phyloP scores from a whole-genome alignment of 2,113 vertebrate species.

The Tonatia bakeri region DNA sequence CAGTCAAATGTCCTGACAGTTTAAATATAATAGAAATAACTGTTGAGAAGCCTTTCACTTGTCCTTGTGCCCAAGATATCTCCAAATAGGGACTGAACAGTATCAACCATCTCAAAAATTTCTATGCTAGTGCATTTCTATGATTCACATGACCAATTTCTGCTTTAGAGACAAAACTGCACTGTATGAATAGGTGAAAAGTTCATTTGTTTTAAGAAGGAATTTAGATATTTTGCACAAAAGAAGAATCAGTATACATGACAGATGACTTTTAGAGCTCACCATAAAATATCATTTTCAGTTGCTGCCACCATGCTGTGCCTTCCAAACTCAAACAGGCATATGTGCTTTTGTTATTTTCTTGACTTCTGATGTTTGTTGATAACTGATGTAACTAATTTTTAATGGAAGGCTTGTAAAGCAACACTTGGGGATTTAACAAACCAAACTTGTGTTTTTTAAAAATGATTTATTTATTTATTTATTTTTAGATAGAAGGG shows the following conservation, averaged over 20 bases:
- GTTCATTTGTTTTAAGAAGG: background rate
- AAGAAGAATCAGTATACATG: background rate
- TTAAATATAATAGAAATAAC: background rate
- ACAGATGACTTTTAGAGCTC: background rate
- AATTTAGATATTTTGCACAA: background rate
- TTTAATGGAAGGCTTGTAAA: conserved; percentile 70
- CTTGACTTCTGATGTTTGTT: conserved; percentile 70
- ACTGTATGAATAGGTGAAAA: background rate
- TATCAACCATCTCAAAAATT: background rate
- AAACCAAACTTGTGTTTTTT: conserved; percentile 52
- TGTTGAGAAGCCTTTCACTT: background rate
- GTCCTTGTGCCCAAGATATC: background rate
- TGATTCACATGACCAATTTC: background rate
- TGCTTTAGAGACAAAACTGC: background rate
- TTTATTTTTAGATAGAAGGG: too few relatives aligned
- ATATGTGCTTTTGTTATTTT: conserved; percentile 67
- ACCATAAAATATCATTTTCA: background rate
- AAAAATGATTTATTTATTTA: too few relatives aligned
- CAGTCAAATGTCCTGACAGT: background rate
- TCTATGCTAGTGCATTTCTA: background rate
- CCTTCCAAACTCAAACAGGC: conserved; percentile 49
- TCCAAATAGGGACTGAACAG: background rate
- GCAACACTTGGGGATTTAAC: conserved; percentile 62
- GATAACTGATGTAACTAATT: conserved; percentile 67
- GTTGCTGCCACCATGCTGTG: background rate